Percentiles rank a stretch among this genome's conserved stretches.
Conservation (phyloP, 2,113 vertebrate genomes). For the Crotophaga sulcirostris region DNA sequence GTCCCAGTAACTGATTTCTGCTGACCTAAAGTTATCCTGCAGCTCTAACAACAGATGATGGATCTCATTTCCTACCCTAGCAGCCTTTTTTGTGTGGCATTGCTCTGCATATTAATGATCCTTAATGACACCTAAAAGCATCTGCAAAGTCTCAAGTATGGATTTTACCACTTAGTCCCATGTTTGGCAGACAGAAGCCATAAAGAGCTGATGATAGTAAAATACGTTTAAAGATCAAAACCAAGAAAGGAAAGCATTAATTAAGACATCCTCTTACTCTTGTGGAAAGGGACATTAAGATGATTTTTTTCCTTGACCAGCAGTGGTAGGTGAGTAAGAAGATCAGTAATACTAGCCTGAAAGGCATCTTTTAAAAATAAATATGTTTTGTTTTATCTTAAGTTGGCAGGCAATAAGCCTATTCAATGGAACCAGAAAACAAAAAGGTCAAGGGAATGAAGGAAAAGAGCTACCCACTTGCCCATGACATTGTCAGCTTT, state of each 20-base stretch:
- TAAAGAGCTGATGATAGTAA: neutral
- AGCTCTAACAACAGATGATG: neutral
- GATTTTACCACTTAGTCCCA: constrained; percentile 12
- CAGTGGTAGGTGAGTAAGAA: neutral
- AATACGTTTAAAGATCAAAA: neutral
- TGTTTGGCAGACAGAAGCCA: neutral
- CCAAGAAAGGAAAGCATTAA: neutral
- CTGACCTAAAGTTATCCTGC: neutral
- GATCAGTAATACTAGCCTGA: neutral
- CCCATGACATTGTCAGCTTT: neutral
- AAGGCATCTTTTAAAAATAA: neutral
- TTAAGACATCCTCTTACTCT: neutral
- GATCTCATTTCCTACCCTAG: neutral
- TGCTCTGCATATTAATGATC: constrained; percentile 13
- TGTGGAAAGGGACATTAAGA: neutral
- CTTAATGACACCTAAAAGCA: constrained; percentile 43
- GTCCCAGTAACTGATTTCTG: neutral
- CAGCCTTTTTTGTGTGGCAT: neutral
- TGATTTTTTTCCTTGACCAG: neutral
- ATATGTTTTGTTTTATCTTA: neutral
- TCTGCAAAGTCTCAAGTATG: neutral
- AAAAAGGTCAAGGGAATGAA: neutral
- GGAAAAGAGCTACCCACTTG: neutral
- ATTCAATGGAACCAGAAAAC: neutral
- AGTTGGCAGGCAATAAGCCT: neutral